phyloP scores from a whole-genome alignment of 1,140 invertebrate species.

The Temnothorax curvispinosus region DNA sequence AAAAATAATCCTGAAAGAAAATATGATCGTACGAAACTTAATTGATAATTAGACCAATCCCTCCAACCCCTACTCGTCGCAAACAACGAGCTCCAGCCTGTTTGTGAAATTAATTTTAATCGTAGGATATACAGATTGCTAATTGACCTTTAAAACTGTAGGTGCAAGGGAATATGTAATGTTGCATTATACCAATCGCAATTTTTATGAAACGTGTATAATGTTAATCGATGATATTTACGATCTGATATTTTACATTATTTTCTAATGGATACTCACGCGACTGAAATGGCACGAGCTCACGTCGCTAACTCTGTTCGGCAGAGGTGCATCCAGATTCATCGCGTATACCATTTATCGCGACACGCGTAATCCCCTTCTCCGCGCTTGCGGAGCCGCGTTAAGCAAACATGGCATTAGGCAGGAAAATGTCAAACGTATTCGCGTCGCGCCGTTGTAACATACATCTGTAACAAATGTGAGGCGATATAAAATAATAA shows the following conservation, averaged over 20 bases:
- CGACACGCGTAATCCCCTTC: conserved; percentile 75
- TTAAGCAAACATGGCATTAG: conserved; percentile 81
- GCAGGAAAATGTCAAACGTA: conserved; percentile 66
- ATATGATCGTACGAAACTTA: background rate
- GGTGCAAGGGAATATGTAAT: background rate
- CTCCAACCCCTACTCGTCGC: background rate
- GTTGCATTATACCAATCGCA: too few species aligned
- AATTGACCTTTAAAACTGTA: conserved; percentile 3
- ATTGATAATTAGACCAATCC: background rate
- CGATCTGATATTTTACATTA: background rate
- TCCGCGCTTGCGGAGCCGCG: conserved; percentile 62
- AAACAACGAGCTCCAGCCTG: background rate
- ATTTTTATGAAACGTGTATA: background rate
- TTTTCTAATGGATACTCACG: background rate
- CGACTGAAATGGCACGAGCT: background rate
- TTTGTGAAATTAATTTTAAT: background rate
- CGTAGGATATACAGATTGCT: background rate
- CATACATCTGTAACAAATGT: conserved; percentile 80
- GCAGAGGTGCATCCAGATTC: background rate
- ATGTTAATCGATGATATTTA: background rate
- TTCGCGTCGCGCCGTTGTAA: conserved; percentile 48
- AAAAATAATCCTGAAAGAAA: background rate
- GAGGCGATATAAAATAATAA: conserved; percentile 85
- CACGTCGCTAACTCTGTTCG: background rate
- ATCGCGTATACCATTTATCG: conserved; percentile 54